phyloP scores from a whole-genome alignment of 2,888 invertebrate species.

The Agriotes lineatus region DNA sequence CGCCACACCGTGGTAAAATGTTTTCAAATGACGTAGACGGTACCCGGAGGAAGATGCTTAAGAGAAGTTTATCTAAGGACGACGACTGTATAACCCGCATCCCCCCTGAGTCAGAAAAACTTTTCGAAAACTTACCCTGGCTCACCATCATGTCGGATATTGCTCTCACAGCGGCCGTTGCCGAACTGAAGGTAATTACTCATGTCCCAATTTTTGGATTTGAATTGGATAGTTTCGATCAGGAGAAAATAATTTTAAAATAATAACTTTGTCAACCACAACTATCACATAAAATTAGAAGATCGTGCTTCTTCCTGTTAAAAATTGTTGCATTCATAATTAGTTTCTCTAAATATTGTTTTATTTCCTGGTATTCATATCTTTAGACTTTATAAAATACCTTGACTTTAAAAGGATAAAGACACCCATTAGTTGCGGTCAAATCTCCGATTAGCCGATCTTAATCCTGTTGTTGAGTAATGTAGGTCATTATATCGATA shows the following conservation, averaged over 20 bases:
- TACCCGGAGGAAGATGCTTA: conserved; percentile 56
- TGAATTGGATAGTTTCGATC: too few species aligned
- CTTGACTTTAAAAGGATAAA: too few species aligned
- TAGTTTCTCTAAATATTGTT: too few species aligned
- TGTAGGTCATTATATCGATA: conserved; percentile 1
- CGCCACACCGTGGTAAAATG: conserved; percentile 11
- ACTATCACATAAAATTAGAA: too few species aligned
- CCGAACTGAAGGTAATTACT: conserved; percentile 63
- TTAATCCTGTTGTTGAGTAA: neutral
- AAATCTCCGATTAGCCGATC: too few species aligned
- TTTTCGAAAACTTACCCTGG: conserved; percentile 63
- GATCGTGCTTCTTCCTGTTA: too few species aligned
- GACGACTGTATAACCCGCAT: conserved; percentile 58
- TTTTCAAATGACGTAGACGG: conserved; percentile 54
- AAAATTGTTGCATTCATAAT: too few species aligned
- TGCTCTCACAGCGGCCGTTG: conserved; percentile 62
- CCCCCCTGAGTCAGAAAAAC: conserved; percentile 62
- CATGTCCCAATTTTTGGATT: neutral
- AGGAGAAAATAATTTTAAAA: too few species aligned
- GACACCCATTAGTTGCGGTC: too few species aligned
- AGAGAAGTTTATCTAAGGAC: conserved; percentile 55
- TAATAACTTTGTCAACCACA: too few species aligned
- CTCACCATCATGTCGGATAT: conserved; percentile 64
- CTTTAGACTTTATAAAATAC: too few species aligned
- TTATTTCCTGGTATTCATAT: neutral